These are phyloP conservation scores for Agrochola litura DNA, from an alignment of 2,888 invertebrate genomes.

Conservation along the genomic window DNA sequence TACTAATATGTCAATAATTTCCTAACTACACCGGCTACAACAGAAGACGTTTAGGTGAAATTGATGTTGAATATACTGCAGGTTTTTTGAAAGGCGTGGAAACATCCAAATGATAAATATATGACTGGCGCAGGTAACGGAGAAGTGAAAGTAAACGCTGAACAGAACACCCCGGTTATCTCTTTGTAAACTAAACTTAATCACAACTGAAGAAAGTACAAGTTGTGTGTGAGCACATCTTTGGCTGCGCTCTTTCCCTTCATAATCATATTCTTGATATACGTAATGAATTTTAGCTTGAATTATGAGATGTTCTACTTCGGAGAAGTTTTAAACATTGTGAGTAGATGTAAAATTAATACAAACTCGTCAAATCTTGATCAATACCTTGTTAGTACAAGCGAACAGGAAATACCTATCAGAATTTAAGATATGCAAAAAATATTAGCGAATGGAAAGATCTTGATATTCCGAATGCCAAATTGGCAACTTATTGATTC, in stretches of 20 bases:
- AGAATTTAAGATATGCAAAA: slow-evolving; percentile 1
- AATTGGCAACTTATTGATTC: slow-evolving; percentile 11
- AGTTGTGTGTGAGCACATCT: slow-evolving; percentile 21
- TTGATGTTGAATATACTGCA: slow-evolving; percentile 4
- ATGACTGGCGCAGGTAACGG: slow-evolving; percentile 11
- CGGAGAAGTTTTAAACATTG: background rate
- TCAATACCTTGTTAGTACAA: background rate
- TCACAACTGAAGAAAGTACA: slow-evolving; percentile 43
- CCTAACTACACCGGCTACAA: background rate
- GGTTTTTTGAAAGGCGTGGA: slow-evolving; percentile 13
- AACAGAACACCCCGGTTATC: slow-evolving; percentile 37
- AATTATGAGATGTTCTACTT: slow-evolving; percentile 1
- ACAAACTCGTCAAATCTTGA: background rate
- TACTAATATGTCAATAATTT: background rate
- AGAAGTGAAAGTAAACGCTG: slow-evolving; percentile 60
- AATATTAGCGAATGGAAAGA: background rate
- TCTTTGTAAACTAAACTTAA: slow-evolving; percentile 51
- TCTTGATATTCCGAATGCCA: background rate
- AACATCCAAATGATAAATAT: slow-evolving; percentile 42
- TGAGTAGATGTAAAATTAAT: background rate
- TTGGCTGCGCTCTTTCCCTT: slow-evolving; percentile 39
- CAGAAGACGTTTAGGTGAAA: background rate
- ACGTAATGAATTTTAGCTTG: slow-evolving; percentile 18
- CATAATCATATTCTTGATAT: slow-evolving; percentile 27
- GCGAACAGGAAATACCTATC: background rate